A percentile compares a stretch with the other conserved stretches of the same genome.
Evolutionary conservation across 2,888 invertebrate species (phyloP).

Genomic region (Papilio elwesi): DNA sequence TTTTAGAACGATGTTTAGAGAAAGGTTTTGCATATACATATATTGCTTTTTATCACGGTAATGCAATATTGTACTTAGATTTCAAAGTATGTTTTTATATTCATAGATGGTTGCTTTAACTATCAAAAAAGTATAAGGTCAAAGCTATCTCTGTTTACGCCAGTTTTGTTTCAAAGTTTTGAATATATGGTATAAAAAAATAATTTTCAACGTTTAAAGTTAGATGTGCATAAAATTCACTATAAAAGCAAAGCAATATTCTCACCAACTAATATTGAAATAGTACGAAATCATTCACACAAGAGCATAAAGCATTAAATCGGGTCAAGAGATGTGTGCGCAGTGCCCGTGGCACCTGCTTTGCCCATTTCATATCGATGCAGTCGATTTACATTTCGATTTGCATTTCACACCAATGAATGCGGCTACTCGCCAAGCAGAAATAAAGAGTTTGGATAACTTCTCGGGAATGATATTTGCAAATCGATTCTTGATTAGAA

Average conservation of each 20-base stretch:
- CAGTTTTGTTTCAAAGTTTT: too few species aligned
- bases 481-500: constrained; percentile 1
- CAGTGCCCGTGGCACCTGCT: constrained; percentile 15
- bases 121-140: too few species aligned
- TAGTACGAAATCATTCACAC: constrained; percentile 26
- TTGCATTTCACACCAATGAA: constrained; percentile 8
- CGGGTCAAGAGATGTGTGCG: constrained; percentile 31
- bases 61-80: background rate
- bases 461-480: background rate
- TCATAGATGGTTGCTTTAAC: background rate
- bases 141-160: too few species aligned
- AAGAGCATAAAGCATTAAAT: constrained; percentile 32
- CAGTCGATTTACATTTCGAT: constrained; percentile 20
- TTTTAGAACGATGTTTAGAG: background rate
- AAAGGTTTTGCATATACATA: background rate
- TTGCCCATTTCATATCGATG: constrained; percentile 28
- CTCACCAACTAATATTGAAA: constrained; percentile 2
- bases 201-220: too few species aligned
- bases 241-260: constrained; percentile 8
- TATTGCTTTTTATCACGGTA: background rate
- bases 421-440: background rate
- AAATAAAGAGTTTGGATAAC: background rate
- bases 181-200: too few species aligned
- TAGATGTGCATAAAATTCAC: background rate
- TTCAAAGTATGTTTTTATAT: background rate